These are phyloP conservation scores for Margarornis squamiger DNA, from an alignment of 2,797 vertebrate species.

Conservation along the genomic window DNA sequence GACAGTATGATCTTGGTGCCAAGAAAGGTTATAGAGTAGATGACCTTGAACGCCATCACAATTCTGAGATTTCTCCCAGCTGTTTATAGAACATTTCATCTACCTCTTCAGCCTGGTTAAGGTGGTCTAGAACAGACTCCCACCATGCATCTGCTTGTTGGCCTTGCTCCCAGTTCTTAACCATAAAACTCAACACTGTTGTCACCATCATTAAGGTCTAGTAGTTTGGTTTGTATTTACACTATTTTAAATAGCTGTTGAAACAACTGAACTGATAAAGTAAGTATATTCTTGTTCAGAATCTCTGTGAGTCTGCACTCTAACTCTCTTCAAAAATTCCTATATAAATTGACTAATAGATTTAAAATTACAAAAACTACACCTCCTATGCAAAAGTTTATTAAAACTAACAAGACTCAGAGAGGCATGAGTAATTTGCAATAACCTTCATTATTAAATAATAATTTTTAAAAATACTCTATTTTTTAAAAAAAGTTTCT, in stretches of 20 bases:
- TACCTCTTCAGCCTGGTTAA: not conserved
- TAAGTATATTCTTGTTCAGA: not conserved
- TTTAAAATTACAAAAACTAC: not conserved
- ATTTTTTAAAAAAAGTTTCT: not conserved
- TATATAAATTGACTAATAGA: not conserved
- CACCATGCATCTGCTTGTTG: not conserved
- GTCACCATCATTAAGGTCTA: not conserved
- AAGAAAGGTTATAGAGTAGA: not conserved
- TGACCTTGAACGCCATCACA: not conserved
- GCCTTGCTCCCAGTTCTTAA: not conserved
- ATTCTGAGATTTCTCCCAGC: not conserved
- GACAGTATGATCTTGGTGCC: not conserved
- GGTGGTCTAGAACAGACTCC: not conserved
- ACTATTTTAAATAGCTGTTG: not conserved
- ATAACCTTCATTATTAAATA: accelerated
- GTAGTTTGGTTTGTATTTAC: not conserved
- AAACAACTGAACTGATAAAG: not conserved
- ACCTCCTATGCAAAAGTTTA: not conserved
- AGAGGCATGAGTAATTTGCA: not conserved
- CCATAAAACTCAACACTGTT: not conserved
- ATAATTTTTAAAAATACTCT: not conserved
- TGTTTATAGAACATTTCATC: not conserved
- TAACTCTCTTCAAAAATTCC: not conserved
- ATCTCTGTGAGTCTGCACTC: not conserved
- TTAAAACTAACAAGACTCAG: not conserved